These are phyloP conservation scores for Melieria crassipennis DNA, from an alignment of 2,888 invertebrate genomes.

Conservation along the genomic window DNA sequence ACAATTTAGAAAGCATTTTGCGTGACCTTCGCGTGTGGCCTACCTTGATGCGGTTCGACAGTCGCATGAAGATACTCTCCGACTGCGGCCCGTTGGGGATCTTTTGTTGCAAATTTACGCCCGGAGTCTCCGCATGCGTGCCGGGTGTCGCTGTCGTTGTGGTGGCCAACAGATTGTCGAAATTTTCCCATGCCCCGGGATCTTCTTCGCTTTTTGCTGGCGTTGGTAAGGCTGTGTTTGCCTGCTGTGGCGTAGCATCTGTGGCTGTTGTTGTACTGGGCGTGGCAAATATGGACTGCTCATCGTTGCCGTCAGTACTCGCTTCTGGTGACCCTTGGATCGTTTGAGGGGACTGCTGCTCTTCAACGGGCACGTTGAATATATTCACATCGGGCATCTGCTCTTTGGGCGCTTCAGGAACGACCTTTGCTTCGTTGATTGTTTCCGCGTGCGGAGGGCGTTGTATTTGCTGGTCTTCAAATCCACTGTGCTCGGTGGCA, in stretches of 20 bases:
- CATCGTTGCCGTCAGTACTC: slow-evolving; percentile 17
- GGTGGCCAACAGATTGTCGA: slow-evolving; percentile 57
- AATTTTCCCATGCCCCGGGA: slow-evolving; percentile 57
- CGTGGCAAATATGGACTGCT: not conserved
- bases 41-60: slow-evolving; percentile 95
- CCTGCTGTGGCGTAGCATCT: slow-evolving; percentile 20
- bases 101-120: slow-evolving; percentile 54
- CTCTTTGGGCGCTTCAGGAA: slow-evolving; percentile 32
- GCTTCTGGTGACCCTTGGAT: slow-evolving; percentile 5
- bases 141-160: slow-evolving; percentile 51
- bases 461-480: slow-evolving; percentile 46
- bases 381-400: slow-evolving; percentile 52
- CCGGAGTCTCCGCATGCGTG: slow-evolving; percentile 44
- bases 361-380: slow-evolving; percentile 49
- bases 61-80: slow-evolving; percentile 94
- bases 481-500: slow-evolving; percentile 36
- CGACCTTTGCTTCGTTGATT: slow-evolving; percentile 26
- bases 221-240: not conserved
- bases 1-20: not conserved
- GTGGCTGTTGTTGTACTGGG: slow-evolving; percentile 21
- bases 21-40: slow-evolving; percentile 24
- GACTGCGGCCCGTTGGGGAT: slow-evolving; percentile 71
- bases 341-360: not conserved
- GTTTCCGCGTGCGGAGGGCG: slow-evolving; percentile 42
- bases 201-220: slow-evolving; percentile 44